Evolutionary conservation across 2,797 vertebrate genomes (phyloP).

Genomic region (Echiichthys vipera): DNA sequence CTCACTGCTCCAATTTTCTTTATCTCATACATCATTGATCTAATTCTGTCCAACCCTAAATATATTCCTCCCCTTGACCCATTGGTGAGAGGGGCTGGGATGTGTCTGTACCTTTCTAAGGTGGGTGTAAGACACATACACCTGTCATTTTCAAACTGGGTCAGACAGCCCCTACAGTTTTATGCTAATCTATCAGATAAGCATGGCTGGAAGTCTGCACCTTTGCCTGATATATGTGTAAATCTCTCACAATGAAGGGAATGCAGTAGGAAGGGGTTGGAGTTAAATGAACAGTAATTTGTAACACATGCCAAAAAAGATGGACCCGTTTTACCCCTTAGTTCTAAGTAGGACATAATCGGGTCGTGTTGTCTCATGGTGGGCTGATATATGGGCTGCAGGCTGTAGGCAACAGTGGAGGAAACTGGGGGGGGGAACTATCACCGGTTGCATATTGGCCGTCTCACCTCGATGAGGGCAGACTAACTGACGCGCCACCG

Average conservation of each 20-base stretch:
- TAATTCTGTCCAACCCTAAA: conserved; percentile 46
- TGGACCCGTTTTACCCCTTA: conserved; percentile 1
- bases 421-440: conserved; percentile 8
- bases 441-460: not conserved
- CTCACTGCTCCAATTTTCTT: conserved; percentile 27
- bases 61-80: conserved; percentile 27
- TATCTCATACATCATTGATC: conserved; percentile 31
- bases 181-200: conserved; percentile 58
- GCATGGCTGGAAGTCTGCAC: conserved; percentile 18
- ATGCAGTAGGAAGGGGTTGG: conserved; percentile 2
- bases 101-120: conserved; percentile 23
- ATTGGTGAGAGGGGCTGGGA: conserved; percentile 11
- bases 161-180: conserved; percentile 41
- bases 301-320: conserved; percentile 26
- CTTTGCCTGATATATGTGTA: conserved; percentile 25
- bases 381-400: conserved; percentile 1
- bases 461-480: conserved; percentile 67
- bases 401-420: not conserved
- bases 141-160: conserved; percentile 55
- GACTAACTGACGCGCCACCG: conserved; percentile 39
- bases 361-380: conserved; percentile 34
- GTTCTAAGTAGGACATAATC: conserved; percentile 46
- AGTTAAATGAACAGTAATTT: conserved; percentile 28
- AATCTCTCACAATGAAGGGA: conserved; percentile 15
- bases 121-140: conserved; percentile 11